These are phyloP conservation scores for Clamator glandarius DNA, from an alignment of 2,797 vertebrate genomes.

Conservation along the genomic window DNA sequence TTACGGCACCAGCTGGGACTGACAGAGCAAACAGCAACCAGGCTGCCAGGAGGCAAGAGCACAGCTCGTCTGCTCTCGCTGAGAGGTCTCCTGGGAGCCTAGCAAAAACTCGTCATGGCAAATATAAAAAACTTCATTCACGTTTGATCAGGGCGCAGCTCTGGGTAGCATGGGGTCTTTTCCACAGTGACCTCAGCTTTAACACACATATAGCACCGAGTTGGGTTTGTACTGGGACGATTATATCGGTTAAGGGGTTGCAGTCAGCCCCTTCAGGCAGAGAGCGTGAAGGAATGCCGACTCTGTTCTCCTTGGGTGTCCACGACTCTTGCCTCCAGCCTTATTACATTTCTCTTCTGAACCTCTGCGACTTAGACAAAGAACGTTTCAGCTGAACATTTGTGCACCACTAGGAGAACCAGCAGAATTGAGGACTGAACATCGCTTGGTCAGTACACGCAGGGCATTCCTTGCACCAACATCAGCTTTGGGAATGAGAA, in stretches of 20 bases:
- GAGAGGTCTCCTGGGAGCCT: constrained; percentile 25
- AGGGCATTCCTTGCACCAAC: background rate
- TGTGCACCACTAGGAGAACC: background rate
- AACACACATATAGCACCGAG: background rate
- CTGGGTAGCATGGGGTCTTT: background rate
- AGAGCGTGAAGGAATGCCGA: background rate
- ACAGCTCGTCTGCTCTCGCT: background rate
- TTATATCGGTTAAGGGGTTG: background rate
- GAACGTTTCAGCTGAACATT: background rate
- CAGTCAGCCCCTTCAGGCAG: background rate
- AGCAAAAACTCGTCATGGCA: background rate
- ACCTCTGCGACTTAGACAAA: background rate
- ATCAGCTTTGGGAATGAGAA: background rate
- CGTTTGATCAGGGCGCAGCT: background rate
- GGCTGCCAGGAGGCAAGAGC: background rate
- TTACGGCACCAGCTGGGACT: constrained; percentile 43
- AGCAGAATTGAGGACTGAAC: background rate
- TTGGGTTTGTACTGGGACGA: background rate
- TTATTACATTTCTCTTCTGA: background rate
- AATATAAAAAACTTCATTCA: background rate
- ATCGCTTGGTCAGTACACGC: background rate
- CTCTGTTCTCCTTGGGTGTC: background rate
- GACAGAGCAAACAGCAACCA: constrained; percentile 10
- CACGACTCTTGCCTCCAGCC: background rate
- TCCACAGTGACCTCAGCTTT: background rate